Evolutionary conservation across 2,113 vertebrate species (phyloP).

Genomic region (Macroglossus sobrinus): DNA sequence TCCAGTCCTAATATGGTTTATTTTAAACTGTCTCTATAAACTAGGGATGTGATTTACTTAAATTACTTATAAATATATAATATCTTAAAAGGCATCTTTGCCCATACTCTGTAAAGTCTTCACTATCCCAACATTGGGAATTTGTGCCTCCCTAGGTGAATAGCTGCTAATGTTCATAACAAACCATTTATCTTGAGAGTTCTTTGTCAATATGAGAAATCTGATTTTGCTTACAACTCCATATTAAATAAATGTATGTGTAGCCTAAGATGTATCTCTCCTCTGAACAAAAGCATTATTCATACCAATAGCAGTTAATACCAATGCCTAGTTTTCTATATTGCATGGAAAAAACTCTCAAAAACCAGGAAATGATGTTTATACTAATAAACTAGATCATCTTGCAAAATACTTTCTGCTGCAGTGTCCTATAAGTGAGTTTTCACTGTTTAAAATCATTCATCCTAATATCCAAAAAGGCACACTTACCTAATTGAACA

Average conservation of each 20-base stretch:
- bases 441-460: conserved; percentile 2
- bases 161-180: not conserved
- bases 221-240: not conserved
- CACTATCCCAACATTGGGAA: not conserved
- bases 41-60: not conserved
- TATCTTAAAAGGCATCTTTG: not conserved
- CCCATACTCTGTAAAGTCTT: not conserved
- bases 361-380: not conserved
- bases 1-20: not conserved
- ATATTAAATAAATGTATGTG: not conserved
- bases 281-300: not conserved
- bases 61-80: not conserved
- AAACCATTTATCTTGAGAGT: not conserved
- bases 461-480: not conserved
- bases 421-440: not conserved
- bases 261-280: not conserved
- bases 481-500: not conserved
- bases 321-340: not conserved
- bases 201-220: not conserved
- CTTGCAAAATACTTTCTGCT: not conserved
- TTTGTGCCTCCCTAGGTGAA: not conserved
- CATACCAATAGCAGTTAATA: not conserved
- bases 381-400: not conserved
- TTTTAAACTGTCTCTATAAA: not conserved
- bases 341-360: not conserved